Evolutionary conservation across 1,140 invertebrate genomes (phyloP).

Genomic region (Bombus fervidus): DNA sequence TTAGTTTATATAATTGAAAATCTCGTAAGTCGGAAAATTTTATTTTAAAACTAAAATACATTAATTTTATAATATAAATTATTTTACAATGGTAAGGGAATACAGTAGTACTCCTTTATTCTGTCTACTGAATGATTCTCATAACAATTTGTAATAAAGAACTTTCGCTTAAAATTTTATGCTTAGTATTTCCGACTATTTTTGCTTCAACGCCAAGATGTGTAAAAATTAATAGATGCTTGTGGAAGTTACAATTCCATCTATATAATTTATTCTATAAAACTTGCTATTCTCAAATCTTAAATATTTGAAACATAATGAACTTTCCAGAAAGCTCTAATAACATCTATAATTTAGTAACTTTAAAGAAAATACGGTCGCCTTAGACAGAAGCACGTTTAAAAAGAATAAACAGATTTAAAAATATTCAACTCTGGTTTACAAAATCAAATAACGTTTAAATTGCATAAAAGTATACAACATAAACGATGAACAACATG

Average conservation of each 20-base stretch:
- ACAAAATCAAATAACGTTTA: conserved; percentile 3
- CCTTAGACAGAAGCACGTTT: not conserved
- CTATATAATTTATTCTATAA: not conserved
- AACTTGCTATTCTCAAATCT: not conserved
- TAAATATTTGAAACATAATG: not conserved
- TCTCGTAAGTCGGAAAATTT: too few species aligned
- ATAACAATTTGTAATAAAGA: not conserved
- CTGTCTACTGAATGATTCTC: not conserved
- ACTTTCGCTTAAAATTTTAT: not conserved
- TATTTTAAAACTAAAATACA: too few species aligned
- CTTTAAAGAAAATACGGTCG: not conserved
- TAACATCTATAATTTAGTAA: not conserved
- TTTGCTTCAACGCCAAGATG: not conserved
- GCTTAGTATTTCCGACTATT: not conserved
- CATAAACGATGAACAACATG: conserved; percentile 66
- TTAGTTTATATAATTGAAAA: too few species aligned
- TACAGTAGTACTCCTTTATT: too few species aligned
- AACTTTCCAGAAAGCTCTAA: not conserved
- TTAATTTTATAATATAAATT: too few species aligned
- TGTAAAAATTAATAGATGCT: not conserved
- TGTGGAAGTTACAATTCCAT: not conserved
- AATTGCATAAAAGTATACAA: conserved; percentile 69
- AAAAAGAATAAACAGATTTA: not conserved
- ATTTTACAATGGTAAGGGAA: too few species aligned
- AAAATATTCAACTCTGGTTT: not conserved